Evolutionary conservation across 2,797 vertebrate species (phyloP).

Genomic region (Stomatorhinus walkeri): DNA sequence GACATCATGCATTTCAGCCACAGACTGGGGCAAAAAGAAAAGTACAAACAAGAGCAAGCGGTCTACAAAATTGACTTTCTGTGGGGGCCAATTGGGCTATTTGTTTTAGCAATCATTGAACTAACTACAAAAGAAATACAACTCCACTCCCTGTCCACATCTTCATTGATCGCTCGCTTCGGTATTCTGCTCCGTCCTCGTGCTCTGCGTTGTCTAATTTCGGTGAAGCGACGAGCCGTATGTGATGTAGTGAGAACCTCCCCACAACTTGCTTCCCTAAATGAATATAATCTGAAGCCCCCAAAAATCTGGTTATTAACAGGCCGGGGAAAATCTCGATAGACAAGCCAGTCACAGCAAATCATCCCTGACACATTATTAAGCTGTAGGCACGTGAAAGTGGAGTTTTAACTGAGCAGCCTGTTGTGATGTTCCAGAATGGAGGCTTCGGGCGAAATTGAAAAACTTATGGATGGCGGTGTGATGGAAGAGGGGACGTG

Average conservation of each 20-base stretch:
- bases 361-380: conserved; percentile 27
- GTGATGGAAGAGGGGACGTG: conserved; percentile 18
- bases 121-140: conserved; percentile 41
- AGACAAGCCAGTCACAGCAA: conserved; percentile 22
- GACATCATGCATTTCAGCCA: conserved; percentile 29
- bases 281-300: conserved; percentile 23
- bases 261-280: conserved; percentile 1
- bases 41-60: conserved; percentile 19
- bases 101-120: conserved; percentile 41
- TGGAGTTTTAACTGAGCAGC: conserved; percentile 33
- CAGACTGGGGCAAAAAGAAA: conserved; percentile 1
- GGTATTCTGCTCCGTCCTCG: conserved; percentile 21
- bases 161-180: conserved; percentile 28
- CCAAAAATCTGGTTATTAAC: conserved; percentile 10
- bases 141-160: neutral
- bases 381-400: conserved; percentile 28
- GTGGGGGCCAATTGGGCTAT: conserved; percentile 38
- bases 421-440: conserved; percentile 22
- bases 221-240: conserved; percentile 14
- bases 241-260: conserved; percentile 13
- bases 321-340: conserved; percentile 15
- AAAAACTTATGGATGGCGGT: conserved; percentile 30
- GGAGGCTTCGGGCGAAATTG: conserved; percentile 18
- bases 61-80: conserved; percentile 37
- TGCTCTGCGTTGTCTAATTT: conserved; percentile 16